Evolutionary conservation across 2,113 vertebrate genomes (phyloP), one percentile per base, ranked within the genome.

Genomic region (Semnornis frantzii): DNA sequence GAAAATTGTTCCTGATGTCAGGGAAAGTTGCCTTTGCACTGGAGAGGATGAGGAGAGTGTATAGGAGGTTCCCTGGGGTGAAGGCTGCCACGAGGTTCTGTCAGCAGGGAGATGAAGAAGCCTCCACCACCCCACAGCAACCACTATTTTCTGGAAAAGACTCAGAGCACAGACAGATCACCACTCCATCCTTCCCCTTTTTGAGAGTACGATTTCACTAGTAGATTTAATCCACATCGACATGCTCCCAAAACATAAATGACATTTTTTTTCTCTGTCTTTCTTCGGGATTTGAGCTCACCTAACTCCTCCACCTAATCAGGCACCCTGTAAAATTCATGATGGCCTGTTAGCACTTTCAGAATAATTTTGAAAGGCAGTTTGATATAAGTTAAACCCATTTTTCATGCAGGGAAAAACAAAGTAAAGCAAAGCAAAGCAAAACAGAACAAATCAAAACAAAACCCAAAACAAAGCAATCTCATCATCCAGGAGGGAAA

Each of bases 201-300:
- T 1, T 1, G 16, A 58, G 33, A 7, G 3, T 17, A 25, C 3
- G 15, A 31, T 39, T 55, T n/a, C 1, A 2, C 64, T 62, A 10
- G 8, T 3, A 42, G 78, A 39, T 73, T 74, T 62, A 57, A 76
- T 27, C 46, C 27, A 13, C 59, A 12, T 6, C 3, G 2, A 58
- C 24, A 4, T 3, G 39, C 70, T 85, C 33, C 48, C 4, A 10
- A 77, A 44, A 27, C 2, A 8, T 30, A 27, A 57, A 46, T 60
- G 31, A 8, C 57, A 24, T 39, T 39, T 21, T 46, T 27, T 34
- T n/a, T 60, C 64, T 66, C 24, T 13, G 64, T 4, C 70, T 52
- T 17, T 50, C 34, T 55, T 28, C 9, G 3, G 70, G 65, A 75
- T 42, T 63, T 58, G 16, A 54, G 60, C 60, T 68, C 34, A 27